Evolutionary conservation across 23 tunicate species (phyloP), one percentile per base, ranked within the genome.

Genomic region (Trididemnum clinides): DNA sequence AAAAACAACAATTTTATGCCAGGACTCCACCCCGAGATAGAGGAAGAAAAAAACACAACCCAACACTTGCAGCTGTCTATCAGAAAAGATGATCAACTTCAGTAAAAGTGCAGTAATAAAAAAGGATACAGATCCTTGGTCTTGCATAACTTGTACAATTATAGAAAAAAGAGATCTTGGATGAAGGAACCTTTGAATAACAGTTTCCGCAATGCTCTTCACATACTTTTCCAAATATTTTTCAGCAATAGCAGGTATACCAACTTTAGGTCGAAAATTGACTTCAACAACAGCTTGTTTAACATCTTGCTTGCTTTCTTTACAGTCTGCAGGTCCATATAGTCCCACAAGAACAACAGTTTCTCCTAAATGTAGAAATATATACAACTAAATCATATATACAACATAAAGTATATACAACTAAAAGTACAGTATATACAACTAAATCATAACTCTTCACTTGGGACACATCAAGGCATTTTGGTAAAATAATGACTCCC

Each of bases 241-340:
- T 76, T 94, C 98, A 1, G 85, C 88, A 25, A 94, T 57, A 36
- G 80, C 89, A 49, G 98, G 98, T 10, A 88, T 94, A 3, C 98
- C 98, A 58, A 75, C 58, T 75, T 94, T 94, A 27, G 98, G 98
- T 0, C 98, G 95, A 51, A 94, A 89, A 37, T 92, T 84, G 27
- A 94, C 90, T 57, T 94, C 98, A 26, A 94, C 85, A 5, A 86
- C 63, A 57, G 90, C 88, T 82, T 85, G 78, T n/a, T 82, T 72
- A 6, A 89, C 85, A 29, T 90, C 83, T 75, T 85, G 93, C 44
- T 82, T 89, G 44, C 82, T 85, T 54, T 94, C 98, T 50, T 87
- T 84, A 64, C 87, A 82, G 54, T 94, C 98, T 0, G 88, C 90
- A 23, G 98, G 98, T 1, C 98, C 98, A 76, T 94, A 94, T 1